Percentiles rank a stretch among this genome's conserved stretches.
These are phyloP conservation scores for Epinephelus lanceolatus DNA, from an alignment of 2,113 vertebrate species.

Conservation along the genomic window DNA sequence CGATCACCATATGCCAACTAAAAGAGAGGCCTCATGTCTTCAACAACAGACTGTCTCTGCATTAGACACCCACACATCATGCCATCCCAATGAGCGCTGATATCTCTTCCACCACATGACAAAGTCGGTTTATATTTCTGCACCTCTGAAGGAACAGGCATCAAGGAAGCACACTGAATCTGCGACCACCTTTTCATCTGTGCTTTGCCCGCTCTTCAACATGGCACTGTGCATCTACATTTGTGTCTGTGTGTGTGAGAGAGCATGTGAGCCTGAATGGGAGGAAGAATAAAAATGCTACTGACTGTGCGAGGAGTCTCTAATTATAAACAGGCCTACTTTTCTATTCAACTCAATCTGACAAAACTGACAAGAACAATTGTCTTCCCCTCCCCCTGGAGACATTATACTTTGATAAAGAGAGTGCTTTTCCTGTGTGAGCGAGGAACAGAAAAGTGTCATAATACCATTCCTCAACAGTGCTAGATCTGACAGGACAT, in stretches of 20 bases:
- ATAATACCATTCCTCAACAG: conserved; percentile 61
- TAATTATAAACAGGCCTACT: conserved; percentile 65
- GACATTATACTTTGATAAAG: conserved; percentile 75
- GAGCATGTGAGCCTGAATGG: background rate
- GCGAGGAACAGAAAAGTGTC: conserved; percentile 56
- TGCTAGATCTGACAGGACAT: conserved; percentile 70
- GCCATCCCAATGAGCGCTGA: conserved; percentile 27
- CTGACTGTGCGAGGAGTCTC: conserved; percentile 36
- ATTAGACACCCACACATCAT: conserved; percentile 62
- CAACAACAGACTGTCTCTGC: conserved; percentile 65
- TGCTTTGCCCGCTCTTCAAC: background rate
- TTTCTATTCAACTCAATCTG: conserved; percentile 62
- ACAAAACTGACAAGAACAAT: conserved; percentile 62
- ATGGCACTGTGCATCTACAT: background rate
- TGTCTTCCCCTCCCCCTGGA: conserved; percentile 62
- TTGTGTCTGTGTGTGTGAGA: background rate
- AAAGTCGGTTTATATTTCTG: conserved; percentile 36
- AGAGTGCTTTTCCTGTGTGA: conserved; percentile 58
- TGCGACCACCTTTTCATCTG: background rate
- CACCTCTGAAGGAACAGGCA: conserved; percentile 2
- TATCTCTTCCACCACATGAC: conserved; percentile 21
- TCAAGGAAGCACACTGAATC: background rate
- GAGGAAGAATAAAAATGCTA: conserved; percentile 40
- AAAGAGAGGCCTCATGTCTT: conserved; percentile 68
- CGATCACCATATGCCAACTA: conserved; percentile 76